These are phyloP conservation scores for Brachypodius melanocephalos DNA, from an alignment of 2,113 vertebrate genomes.

Conservation along the genomic window DNA sequence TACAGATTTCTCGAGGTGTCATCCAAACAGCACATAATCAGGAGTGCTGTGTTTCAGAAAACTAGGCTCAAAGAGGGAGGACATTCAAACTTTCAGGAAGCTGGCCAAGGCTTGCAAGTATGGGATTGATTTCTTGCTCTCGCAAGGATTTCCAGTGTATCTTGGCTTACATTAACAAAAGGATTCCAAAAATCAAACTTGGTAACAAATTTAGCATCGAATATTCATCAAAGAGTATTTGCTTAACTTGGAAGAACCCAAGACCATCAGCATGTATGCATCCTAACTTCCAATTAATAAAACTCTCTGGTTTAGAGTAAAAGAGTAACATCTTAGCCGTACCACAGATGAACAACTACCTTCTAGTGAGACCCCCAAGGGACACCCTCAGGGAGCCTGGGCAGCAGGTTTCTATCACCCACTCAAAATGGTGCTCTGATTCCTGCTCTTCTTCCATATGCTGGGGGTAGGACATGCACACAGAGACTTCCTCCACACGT, in stretches of 20 bases:
- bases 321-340: not conserved
- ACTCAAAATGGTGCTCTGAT: rapidly evolving
- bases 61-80: not conserved
- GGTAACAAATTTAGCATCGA: not conserved
- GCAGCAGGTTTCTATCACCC: not conserved
- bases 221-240: not conserved
- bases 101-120: conserved; percentile 1
- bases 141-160: not conserved
- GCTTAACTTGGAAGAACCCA: not conserved
- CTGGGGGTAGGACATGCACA: rapidly evolving
- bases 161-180: not conserved
- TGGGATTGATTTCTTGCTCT: conserved; percentile 30
- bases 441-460: not conserved
- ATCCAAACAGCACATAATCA: not conserved
- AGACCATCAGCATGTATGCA: not conserved
- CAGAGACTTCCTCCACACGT: not conserved
- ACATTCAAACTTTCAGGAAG: not conserved
- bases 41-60: not conserved
- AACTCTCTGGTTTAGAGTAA: not conserved
- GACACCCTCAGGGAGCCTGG: not conserved
- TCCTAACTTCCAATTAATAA: not conserved
- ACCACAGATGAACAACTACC: not conserved
- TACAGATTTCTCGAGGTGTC: not conserved
- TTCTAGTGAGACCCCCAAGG: not conserved
- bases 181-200: not conserved